Conservation (phyloP, 2,797 vertebrate species). For the Eremophila alpestris region DNA sequence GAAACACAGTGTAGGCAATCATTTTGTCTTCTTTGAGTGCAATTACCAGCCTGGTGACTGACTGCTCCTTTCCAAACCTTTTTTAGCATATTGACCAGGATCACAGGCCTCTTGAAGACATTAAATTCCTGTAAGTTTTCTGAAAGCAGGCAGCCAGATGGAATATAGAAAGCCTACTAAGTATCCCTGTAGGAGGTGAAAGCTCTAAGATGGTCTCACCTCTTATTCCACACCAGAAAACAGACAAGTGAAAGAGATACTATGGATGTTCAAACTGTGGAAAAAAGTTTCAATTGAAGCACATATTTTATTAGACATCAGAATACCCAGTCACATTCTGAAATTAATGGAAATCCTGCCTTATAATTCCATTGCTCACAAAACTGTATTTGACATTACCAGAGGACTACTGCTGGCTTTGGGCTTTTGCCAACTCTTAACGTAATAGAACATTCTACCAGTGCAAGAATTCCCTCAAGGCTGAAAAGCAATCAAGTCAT, state of each 20-base stretch:
- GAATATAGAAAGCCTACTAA: not conserved
- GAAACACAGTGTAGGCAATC: not conserved
- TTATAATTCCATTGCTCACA: not conserved
- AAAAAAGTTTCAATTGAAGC: not conserved
- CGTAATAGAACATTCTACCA: not conserved
- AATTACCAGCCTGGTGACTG: not conserved
- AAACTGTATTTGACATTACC: conserved; percentile 14
- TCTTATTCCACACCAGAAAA: not conserved
- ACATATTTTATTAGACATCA: not conserved
- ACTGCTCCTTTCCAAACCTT: not conserved
- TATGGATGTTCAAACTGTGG: not conserved
- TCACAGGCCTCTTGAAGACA: not conserved
- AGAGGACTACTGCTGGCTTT: not conserved
- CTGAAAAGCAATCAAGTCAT: not conserved
- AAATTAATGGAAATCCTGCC: not conserved
- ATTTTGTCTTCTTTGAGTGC: not conserved
- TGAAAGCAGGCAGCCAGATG: not conserved
- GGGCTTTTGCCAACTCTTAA: conserved; percentile 2
- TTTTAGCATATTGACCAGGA: not conserved
- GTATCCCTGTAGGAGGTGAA: not conserved
- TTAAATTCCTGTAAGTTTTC: not conserved
- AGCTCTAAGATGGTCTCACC: not conserved
- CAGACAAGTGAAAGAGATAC: not conserved
- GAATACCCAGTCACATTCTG: not conserved
- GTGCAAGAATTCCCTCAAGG: not conserved